A percentile compares a stretch with the other conserved stretches of the same genome.
phyloP scores from a whole-genome alignment of 2,888 invertebrate genomes.

The Rhogogaster chlorosoma region DNA sequence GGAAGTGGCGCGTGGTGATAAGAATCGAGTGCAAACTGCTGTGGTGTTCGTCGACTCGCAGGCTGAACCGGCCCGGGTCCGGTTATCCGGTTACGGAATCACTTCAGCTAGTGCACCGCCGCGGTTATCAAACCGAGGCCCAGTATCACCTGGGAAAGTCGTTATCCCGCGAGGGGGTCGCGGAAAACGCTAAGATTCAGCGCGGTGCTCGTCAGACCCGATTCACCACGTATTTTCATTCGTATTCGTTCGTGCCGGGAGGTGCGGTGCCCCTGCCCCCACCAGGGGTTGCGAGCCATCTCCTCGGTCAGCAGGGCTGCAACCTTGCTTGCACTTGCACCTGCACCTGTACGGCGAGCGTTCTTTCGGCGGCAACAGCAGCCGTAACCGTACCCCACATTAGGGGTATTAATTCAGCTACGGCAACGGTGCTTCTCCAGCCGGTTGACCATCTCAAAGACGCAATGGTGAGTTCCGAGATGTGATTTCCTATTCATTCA shows the following conservation, averaged over 20 bases:
- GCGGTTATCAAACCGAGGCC: background rate
- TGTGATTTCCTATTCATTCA: background rate
- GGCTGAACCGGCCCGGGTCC: slow-evolving; percentile 58
- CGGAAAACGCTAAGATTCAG: slow-evolving; percentile 51
- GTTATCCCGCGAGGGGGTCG: background rate
- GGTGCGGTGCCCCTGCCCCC: slow-evolving; percentile 76
- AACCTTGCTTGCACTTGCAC: slow-evolving; percentile 72
- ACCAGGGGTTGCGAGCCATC: slow-evolving; percentile 70
- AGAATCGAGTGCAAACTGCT: slow-evolving; percentile 67
- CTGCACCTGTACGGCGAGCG: slow-evolving; percentile 72
- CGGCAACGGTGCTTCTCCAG: slow-evolving; percentile 73
- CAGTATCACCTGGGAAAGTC: background rate
- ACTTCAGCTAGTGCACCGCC: background rate
- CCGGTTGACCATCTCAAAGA: slow-evolving; percentile 76
- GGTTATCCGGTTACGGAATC: slow-evolving; percentile 47
- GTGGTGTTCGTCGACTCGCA: slow-evolving; percentile 71
- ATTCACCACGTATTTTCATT: slow-evolving; percentile 78
- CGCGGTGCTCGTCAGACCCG: slow-evolving; percentile 66
- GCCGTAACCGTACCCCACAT: slow-evolving; percentile 65
- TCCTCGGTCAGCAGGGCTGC: slow-evolving; percentile 71
- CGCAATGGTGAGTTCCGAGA: slow-evolving; percentile 74
- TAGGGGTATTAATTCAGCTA: slow-evolving; percentile 66
- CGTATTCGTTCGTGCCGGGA: slow-evolving; percentile 77
- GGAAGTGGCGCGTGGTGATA: slow-evolving; percentile 50
- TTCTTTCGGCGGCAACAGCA: slow-evolving; percentile 68